A percentile compares a stretch with the other conserved stretches of the same genome.
phyloP scores from a whole-genome alignment of 1,140 invertebrate species.

The Paraescarpia echinospica region DNA sequence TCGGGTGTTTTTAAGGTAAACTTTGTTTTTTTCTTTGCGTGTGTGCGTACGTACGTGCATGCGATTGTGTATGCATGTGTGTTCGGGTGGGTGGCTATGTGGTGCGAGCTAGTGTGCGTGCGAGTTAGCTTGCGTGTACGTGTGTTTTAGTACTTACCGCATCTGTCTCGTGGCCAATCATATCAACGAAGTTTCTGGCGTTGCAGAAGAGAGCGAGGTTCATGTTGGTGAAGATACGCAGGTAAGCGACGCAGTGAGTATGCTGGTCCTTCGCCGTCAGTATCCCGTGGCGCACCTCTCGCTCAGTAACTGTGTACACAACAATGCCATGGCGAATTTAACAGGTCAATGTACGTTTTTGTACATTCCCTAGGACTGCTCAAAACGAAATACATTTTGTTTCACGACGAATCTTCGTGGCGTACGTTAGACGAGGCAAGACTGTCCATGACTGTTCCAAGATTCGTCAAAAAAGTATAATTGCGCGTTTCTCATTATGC shows the following conservation, averaged over 20 bases:
- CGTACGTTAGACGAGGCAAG: too few relatives aligned
- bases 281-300: constrained; percentile 29
- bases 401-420: too few relatives aligned
- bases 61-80: not conserved
- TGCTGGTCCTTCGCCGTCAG: constrained; percentile 21
- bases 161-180: constrained; percentile 89
- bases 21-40: too few relatives aligned
- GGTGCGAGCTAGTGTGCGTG: too few relatives aligned
- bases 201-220: constrained; percentile 91
- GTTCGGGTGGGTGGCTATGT: not conserved
- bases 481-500: too few relatives aligned
- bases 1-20: too few relatives aligned
- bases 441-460: too few relatives aligned
- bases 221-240: constrained; percentile 96
- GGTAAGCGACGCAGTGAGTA: constrained; percentile 68
- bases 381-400: too few relatives aligned
- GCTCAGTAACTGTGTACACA: constrained; percentile 56
- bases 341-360: too few relatives aligned
- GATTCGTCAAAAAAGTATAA: too few relatives aligned
- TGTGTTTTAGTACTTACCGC: constrained; percentile 65
- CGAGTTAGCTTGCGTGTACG: not conserved
- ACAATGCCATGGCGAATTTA: not conserved
- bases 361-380: too few relatives aligned
- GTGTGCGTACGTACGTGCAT: not conserved
- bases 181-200: constrained; percentile 92